phyloP scores from a whole-genome alignment of 2,888 invertebrate genomes.

The Diarsia dahlii region DNA sequence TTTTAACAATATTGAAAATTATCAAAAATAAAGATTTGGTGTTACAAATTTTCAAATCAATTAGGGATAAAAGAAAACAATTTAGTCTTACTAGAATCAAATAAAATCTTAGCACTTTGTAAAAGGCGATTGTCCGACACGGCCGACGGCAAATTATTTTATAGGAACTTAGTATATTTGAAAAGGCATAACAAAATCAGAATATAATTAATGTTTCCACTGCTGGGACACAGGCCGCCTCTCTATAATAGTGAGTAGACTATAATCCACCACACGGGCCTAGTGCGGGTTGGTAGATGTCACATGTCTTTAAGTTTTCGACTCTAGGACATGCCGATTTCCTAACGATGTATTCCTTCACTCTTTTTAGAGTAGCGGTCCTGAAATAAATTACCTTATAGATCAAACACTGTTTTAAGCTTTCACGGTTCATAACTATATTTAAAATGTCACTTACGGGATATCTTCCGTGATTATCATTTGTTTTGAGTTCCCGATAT shows the following conservation, averaged over 20 bases:
- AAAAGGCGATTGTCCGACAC: neutral
- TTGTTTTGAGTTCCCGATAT: too few species aligned
- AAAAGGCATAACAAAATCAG: neutral
- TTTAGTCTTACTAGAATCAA: neutral
- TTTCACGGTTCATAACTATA: too few species aligned
- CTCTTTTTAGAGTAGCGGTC: too few species aligned
- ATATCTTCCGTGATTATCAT: too few species aligned
- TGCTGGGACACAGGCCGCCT: neutral
- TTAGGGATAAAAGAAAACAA: neutral
- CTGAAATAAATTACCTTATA: too few species aligned
- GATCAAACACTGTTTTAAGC: too few species aligned
- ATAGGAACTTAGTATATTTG: neutral
- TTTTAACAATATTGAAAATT: too few species aligned
- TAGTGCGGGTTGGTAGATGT: neutral
- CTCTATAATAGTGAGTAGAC: neutral
- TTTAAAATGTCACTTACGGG: too few species aligned
- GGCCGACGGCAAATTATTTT: neutral
- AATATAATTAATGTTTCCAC: neutral
- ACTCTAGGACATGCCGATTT: too few species aligned
- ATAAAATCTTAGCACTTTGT: neutral
- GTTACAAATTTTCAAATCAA: neutral
- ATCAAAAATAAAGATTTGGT: too few species aligned
- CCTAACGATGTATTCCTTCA: too few species aligned
- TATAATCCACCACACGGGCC: neutral
- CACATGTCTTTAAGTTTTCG: neutral